Percentiles rank a stretch among this genome's conserved stretches.
phyloP scores from a whole-genome alignment of 2,888 invertebrate species.

The Macaria notata region DNA sequence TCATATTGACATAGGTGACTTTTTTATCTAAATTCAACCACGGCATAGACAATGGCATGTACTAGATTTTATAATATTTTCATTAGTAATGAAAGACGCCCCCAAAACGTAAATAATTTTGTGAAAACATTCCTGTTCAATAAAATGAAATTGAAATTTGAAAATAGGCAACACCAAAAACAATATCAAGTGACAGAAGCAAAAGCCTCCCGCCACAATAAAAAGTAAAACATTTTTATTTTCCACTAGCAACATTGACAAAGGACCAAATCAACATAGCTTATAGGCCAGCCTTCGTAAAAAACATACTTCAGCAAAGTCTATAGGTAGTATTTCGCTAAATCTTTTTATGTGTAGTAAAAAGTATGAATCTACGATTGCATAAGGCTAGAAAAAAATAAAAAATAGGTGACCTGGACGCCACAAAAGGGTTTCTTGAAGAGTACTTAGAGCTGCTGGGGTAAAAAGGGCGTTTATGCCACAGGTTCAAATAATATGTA shows the following conservation, averaged over 20 bases:
- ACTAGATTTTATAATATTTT: too few species aligned
- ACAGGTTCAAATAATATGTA: too few species aligned
- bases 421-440: slow-evolving; percentile 4
- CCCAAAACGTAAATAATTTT: too few species aligned
- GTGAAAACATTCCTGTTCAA: too few species aligned
- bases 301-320: slow-evolving; percentile 12
- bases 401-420: slow-evolving; percentile 26
- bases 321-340: slow-evolving; percentile 8
- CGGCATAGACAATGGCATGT: too few species aligned
- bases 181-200: too few species aligned
- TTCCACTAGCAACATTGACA: slow-evolving; percentile 10
- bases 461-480: too few species aligned
- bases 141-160: too few species aligned
- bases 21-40: too few species aligned
- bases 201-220: background rate
- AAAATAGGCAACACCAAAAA: too few species aligned
- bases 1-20: too few species aligned
- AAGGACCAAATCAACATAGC: slow-evolving; percentile 12
- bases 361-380: slow-evolving; percentile 19
- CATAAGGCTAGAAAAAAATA: slow-evolving; percentile 12
- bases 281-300: slow-evolving; percentile 8
- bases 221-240: slow-evolving; percentile 6
- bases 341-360: slow-evolving; percentile 20
- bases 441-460: background rate
- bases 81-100: too few species aligned